phyloP scores from a whole-genome alignment of 1,140 invertebrate genomes.

The Drosophila murphyi region DNA sequence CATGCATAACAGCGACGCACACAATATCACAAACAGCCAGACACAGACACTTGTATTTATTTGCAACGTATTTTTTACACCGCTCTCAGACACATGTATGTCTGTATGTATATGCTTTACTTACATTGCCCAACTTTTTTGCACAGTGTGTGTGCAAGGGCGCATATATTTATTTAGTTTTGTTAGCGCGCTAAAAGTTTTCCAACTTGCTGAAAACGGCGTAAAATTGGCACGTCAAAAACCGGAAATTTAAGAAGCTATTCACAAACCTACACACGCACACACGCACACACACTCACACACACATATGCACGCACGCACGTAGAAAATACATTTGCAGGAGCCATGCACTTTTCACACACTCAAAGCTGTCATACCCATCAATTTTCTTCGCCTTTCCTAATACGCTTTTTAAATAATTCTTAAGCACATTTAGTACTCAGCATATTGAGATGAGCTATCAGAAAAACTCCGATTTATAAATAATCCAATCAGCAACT shows the following conservation, averaged over 20 bases:
- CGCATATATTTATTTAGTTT: conserved; percentile 80
- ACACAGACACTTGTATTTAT: conserved; percentile 40
- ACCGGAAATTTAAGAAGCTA: conserved; percentile 64
- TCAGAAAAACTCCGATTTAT: neutral
- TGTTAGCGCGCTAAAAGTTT: conserved; percentile 61
- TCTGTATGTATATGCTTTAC: conserved; percentile 35
- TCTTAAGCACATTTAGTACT: neutral
- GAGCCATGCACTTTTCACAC: neutral
- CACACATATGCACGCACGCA: conserved; percentile 9
- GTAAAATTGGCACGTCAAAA: conserved; percentile 74
- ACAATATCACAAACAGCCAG: conserved; percentile 24
- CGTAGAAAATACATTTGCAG: neutral
- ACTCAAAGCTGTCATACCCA: neutral
- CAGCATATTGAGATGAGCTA: neutral
- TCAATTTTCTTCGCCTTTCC: neutral
- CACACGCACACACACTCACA: conserved; percentile 9
- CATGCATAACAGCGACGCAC: conserved; percentile 67
- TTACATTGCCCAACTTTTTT: conserved; percentile 76
- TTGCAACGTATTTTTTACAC: conserved; percentile 49
- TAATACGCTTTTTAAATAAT: neutral
- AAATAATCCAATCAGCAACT: neutral
- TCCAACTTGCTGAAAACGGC: conserved; percentile 51
- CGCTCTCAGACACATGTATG: conserved; percentile 41
- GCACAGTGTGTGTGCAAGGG: conserved; percentile 21
- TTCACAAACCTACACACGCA: conserved; percentile 21